Base-by-base conservation (phyloP, 1,140 invertebrate species). In the Calycopis cecrops region DNA sequence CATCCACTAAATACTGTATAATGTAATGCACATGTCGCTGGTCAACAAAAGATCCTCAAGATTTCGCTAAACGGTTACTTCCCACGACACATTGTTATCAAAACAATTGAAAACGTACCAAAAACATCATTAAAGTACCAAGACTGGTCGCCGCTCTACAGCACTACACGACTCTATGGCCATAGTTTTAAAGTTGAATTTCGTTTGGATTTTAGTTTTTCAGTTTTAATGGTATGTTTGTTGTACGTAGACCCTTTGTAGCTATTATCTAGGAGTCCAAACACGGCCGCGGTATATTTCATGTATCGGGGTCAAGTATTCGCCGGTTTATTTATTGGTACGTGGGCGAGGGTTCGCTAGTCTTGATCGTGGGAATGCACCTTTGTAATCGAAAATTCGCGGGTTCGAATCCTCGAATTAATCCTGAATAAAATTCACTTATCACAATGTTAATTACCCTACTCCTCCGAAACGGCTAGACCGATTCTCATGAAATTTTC, bases 11-110 rank as follows among this genome's bases (percentile, higher is more conserved):
- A 76, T 75, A 78, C 64, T 63, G 58, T 65, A 63, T 76, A 72
- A 82, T 83, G 74, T 71, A 83, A 63, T 72, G 73, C 71, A 68
- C 79, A 78, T 74, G 64, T 63, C 60, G 69, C 66, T n/a, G 77
- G 75, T 81, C 76, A 81, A 81, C 81, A 67, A 79, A 73, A 54
- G 62, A 64, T 71, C 71, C 73, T 57, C 21, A 70, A 69, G 72
- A 60, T 35, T 47, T 57, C 57, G 59, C 67, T 70, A 74, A 38
- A 35, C 62, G 69, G 59, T 58, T 53, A 54, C 71, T 64, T 67
- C 59, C 79, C 77, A 74, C 79, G 79, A 74, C 74, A 69, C 61
- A 65, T 70, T 75, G 63, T 72, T 28, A 44, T 21, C 60, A 35
- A 75, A 74, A 75, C 74, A 78, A 81, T 76, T 52, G 63, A 52